Percentiles rank a stretch among this genome's conserved stretches.
phyloP scores from a whole-genome alignment of 2,888 invertebrate species.

The Chelonus formosanus region DNA sequence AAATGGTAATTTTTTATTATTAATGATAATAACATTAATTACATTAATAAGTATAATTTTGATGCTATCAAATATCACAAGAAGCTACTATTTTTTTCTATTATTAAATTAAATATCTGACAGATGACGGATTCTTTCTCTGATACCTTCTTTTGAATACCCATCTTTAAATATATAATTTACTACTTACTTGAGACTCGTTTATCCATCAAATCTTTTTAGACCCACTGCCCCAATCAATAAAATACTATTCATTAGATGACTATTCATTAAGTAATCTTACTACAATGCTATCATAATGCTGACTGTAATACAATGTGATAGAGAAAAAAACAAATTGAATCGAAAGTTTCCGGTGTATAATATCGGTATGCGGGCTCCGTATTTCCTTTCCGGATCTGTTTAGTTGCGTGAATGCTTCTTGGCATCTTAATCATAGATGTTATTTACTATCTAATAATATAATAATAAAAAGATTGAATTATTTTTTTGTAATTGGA shows the following conservation, averaged over 20 bases:
- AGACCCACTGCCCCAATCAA: too few species aligned
- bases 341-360: slow-evolving; percentile 50
- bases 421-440: slow-evolving; percentile 48
- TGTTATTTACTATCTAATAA: neutral
- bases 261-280: too few species aligned
- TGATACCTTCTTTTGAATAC: neutral
- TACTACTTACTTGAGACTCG: neutral
- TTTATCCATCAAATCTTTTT: neutral
- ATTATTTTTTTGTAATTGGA: too few species aligned
- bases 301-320: slow-evolving; percentile 1
- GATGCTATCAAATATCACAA: too few species aligned
- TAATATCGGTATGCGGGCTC: slow-evolving; percentile 58
- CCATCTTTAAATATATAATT: neutral
- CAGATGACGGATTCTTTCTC: neutral
- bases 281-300: neutral
- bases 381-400: slow-evolving; percentile 37
- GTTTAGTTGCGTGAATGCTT: slow-evolving; percentile 39
- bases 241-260: too few species aligned
- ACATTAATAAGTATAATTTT: too few species aligned
- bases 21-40: too few species aligned
- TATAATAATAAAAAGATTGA: too few species aligned
- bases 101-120: neutral
- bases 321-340: slow-evolving; percentile 11
- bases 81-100: too few species aligned
- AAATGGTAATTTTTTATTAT: too few species aligned